Base-by-base conservation (phyloP, 2,797 vertebrate genomes). In the Oreortyx pictus region DNA sequence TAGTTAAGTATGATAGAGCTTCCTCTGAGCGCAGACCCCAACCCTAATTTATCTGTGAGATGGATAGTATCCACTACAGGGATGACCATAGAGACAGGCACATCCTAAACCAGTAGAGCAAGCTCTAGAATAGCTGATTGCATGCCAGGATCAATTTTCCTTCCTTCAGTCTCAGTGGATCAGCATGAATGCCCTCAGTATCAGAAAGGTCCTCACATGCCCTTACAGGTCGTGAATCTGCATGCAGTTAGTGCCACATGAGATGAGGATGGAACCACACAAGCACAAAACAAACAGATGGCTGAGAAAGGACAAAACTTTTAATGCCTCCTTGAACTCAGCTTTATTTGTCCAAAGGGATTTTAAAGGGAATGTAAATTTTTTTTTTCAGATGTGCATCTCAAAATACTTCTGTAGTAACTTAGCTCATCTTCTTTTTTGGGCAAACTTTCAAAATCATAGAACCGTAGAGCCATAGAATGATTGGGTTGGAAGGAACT, bases 341-440 rank as follows among this genome's bases (percentile, higher is more conserved):
- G 14, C 8, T 90, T 72, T 68, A 4, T 2, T 68, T 82, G 25
- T 68, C 3, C 11, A 3, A 35, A 1, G 2, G 25, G 70, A 76
- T 0, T 19, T 66, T 9, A 3, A 13, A 54, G 2, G 4, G 43
- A 37, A 5, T 41, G 7, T 9, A 33, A 52, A 2, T 4, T 35
- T 18, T 11, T 24, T 18, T 25, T 25, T 33, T 20, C 15, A 10
- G 5, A 6, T 47, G 13, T 46, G 6, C 15, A 35, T 71, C 23
- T 50, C 27, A 52, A 47, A 47, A 3, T 60, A 13, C 18, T 49
- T 44, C 35, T 88, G 50, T 33, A 46, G 31, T 14, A 57, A 6
- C 9, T 35, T 33, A 35, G 3, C 4, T 72, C 1, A 9, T 33
- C 54, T 67, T 0, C 54, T 71, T 0, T 15, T 60, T 88, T 66